Base-by-base conservation (phyloP, 2,888 invertebrate species). In the Sceliomorpha sp. region DNA sequence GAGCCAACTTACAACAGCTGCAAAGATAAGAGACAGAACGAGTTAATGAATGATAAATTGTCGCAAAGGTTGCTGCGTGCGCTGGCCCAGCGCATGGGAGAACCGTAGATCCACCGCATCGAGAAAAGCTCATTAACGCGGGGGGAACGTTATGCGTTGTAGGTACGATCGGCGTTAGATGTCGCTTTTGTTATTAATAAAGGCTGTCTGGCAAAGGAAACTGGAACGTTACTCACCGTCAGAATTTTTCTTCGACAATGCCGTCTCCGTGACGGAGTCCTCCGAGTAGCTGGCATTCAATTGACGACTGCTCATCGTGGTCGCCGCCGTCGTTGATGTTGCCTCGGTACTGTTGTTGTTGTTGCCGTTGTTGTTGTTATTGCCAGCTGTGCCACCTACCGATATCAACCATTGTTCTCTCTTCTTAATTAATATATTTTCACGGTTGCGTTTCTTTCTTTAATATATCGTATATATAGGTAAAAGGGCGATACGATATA, bases 241-340 rank as follows among this genome's bases (percentile, higher is more conserved):
- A 81, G 94, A 95, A 90, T 93, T 94, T 91, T 92, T 93, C 91
- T 95, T 94, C 89, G 93, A 92, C 89, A 94, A 91, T 85, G 93
- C 92, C 83, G 93, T 94, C 89, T 95, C 95, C 79, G 93, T 92
- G 85, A 95, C 93, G 77, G 94, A 94, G 90, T 95, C 95, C 90
- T 94, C 94, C 90, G 94, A 94, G 90, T 93, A 92, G 89, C 94
- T 93, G 76, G 93, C 92, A 90, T 93, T 92, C 79, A 92, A 89
- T 83, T 90, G 90, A 86, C 90, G 89, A 75, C 89, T 89, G 56
- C 68, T 69, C 55, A 76, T 74, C 78, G 80, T 51, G 50, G 63
- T 37, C 13, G 69, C 63, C 78, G 81, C 51, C 51, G 55, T 47
- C 32, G 62, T 62, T 26, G n/a, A n/a, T n/a, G n/a, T 20, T 20